Evolutionary conservation across 2,888 invertebrate genomes (phyloP).

Genomic region (Trisateles emortualis): DNA sequence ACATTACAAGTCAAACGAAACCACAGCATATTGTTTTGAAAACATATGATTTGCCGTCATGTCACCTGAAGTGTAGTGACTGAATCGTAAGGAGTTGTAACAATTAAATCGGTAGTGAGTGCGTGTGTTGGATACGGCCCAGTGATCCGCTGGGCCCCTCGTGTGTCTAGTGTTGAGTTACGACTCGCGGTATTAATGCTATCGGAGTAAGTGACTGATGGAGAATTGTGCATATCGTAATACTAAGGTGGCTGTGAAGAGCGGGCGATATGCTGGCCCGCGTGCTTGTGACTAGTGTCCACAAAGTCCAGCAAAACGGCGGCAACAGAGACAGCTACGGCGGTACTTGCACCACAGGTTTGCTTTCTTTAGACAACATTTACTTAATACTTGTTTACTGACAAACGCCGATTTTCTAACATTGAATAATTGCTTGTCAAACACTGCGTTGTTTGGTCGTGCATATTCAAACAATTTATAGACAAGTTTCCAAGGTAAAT

Average conservation of each 20-base stretch:
- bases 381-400: conserved; percentile 35
- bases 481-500: conserved; percentile 70
- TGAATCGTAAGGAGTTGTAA: conserved; percentile 71
- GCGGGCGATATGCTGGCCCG: conserved; percentile 76
- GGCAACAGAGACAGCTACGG: conserved; percentile 67
- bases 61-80: conserved; percentile 68
- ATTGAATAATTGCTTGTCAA: conserved; percentile 45
- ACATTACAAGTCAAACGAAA: conserved; percentile 56
- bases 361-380: conserved; percentile 48
- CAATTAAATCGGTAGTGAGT: conserved; percentile 67
- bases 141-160: conserved; percentile 66
- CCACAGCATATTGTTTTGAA: conserved; percentile 73
- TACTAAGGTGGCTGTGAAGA: conserved; percentile 60
- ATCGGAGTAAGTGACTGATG: conserved; percentile 75
- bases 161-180: conserved; percentile 73
- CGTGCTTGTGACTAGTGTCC: conserved; percentile 72
- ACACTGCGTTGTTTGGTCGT: conserved; percentile 33
- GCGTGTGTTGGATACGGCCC: conserved; percentile 78
- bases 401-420: conserved; percentile 41
- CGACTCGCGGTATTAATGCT: conserved; percentile 58
- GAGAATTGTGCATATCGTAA: conserved; percentile 72
- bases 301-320: conserved; percentile 79
- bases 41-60: conserved; percentile 71
- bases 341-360: conserved; percentile 80
- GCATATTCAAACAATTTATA: conserved; percentile 55